phyloP scores from a whole-genome alignment of 2,888 invertebrate genomes.

The Matsumyia berberina region DNA sequence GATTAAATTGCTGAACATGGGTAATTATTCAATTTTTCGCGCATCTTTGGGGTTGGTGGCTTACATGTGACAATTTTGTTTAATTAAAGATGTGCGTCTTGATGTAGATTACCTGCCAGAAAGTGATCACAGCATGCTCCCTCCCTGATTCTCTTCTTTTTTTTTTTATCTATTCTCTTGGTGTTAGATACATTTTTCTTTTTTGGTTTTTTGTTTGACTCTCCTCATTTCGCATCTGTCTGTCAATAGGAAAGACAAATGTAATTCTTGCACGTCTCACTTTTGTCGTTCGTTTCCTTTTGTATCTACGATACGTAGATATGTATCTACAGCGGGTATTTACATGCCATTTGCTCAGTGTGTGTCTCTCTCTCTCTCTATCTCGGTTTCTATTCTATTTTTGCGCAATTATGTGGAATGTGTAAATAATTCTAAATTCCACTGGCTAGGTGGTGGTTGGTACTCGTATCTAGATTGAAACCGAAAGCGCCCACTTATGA shows the following conservation, averaged over 20 bases:
- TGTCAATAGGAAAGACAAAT: slow-evolving; percentile 67
- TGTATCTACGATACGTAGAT: slow-evolving; percentile 11
- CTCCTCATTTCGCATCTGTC: slow-evolving; percentile 55
- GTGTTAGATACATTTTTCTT: slow-evolving; percentile 5
- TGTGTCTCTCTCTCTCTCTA: too few species aligned
- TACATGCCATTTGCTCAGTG: slow-evolving; percentile 45
- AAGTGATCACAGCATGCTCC: slow-evolving; percentile 1
- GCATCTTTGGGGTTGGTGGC: not conserved
- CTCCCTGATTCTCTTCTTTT: not conserved
- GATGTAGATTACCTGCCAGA: slow-evolving; percentile 14
- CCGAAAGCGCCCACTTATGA: slow-evolving; percentile 46
- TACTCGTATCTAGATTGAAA: slow-evolving; percentile 45
- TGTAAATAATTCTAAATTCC: slow-evolving; percentile 40
- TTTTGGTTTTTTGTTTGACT: slow-evolving; percentile 26
- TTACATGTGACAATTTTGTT: not conserved
- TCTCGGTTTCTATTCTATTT: slow-evolving; percentile 46
- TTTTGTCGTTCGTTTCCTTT: slow-evolving; percentile 4
- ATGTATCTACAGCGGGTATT: slow-evolving; percentile 29
- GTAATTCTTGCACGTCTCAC: slow-evolving; percentile 63
- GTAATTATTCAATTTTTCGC: slow-evolving; percentile 37
- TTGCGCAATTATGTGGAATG: slow-evolving; percentile 56
- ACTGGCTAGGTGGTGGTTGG: slow-evolving; percentile 16
- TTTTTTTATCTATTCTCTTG: slow-evolving; percentile 25
- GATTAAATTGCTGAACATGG: slow-evolving; percentile 35
- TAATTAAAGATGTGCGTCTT: not conserved